A percentile compares a stretch with the other conserved stretches of the same genome.
phyloP scores from a whole-genome alignment of 1,140 invertebrate species.

The Hycleus phaleratus region DNA sequence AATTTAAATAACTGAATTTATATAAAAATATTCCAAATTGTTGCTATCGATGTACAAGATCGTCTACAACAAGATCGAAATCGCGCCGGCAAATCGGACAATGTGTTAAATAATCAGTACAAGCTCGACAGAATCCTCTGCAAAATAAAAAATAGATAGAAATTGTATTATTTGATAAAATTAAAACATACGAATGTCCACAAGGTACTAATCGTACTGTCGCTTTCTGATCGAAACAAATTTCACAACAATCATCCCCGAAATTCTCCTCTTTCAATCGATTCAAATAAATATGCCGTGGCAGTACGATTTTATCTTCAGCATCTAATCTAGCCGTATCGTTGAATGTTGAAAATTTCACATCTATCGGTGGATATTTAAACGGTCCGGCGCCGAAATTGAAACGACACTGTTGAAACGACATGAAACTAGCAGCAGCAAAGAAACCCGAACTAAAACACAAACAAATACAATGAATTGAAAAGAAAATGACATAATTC shows the following conservation, averaged over 20 bases:
- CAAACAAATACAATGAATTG: not conserved
- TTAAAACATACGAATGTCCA: constrained; percentile 59
- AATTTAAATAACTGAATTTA: not conserved
- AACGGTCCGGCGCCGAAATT: constrained; percentile 86
- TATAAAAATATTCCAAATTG: not conserved
- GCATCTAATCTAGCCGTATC: constrained; percentile 60
- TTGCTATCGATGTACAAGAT: not conserved
- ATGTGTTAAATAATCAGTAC: constrained; percentile 66
- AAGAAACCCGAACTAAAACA: constrained; percentile 74
- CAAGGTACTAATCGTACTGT: constrained; percentile 71
- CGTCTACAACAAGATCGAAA: constrained; percentile 32
- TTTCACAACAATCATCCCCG: constrained; percentile 76
- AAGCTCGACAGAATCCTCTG: constrained; percentile 79
- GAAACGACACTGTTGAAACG: constrained; percentile 89
- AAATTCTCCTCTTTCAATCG: constrained; percentile 66
- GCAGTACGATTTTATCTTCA: constrained; percentile 64
- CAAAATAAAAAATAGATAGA: constrained; percentile 32
- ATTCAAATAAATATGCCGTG: constrained; percentile 67
- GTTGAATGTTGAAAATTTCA: constrained; percentile 64
- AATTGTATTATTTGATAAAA: constrained; percentile 2
- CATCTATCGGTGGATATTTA: constrained; percentile 52
- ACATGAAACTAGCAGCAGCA: constrained; percentile 92
- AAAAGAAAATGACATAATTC: constrained; percentile 3
- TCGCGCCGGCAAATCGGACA: constrained; percentile 81
- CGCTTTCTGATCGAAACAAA: constrained; percentile 78